Percentiles rank a stretch among this genome's conserved stretches.
Evolutionary conservation across 2,888 invertebrate genomes (phyloP).

Genomic region (Apamea epomidion): DNA sequence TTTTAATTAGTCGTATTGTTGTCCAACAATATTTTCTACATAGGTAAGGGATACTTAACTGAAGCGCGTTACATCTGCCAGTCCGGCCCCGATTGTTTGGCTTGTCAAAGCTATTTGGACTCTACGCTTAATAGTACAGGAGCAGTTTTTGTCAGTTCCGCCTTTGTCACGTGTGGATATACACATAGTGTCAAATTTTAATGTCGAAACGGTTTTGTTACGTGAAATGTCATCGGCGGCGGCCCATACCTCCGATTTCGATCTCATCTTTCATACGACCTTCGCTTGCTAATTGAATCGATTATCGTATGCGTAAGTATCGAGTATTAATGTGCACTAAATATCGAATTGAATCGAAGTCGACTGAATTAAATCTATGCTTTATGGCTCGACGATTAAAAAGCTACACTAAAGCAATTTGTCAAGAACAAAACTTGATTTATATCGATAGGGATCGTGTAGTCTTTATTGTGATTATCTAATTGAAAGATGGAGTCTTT

Average conservation of each 20-base stretch:
- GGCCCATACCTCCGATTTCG: conserved; percentile 76
- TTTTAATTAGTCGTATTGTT: conserved; percentile 87
- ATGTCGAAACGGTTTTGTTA: conserved; percentile 83
- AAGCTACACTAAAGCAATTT: conserved; percentile 12
- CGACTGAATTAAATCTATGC: conserved; percentile 25
- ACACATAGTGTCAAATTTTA: conserved; percentile 86
- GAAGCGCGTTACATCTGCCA: conserved; percentile 82
- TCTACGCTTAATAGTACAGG: conserved; percentile 68
- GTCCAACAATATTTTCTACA: conserved; percentile 76
- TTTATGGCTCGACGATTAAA: conserved; percentile 8
- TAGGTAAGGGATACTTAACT: conserved; percentile 77
- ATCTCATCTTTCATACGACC: conserved; percentile 83
- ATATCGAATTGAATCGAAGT: conserved; percentile 45
- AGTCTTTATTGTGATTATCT: conserved; percentile 69
- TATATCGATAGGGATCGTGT: conserved; percentile 45
- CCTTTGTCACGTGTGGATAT: conserved; percentile 73
- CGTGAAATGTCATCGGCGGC: conserved; percentile 79
- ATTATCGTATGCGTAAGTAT: conserved; percentile 55
- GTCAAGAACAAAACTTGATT: conserved; percentile 35
- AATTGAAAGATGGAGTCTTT: conserved; percentile 64
- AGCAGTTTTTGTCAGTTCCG: conserved; percentile 71
- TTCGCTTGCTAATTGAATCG: conserved; percentile 75
- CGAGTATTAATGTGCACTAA: conserved; percentile 39
- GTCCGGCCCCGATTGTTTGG: conserved; percentile 57
- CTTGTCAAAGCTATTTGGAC: conserved; percentile 73